Base-by-base conservation (phyloP, 2,113 vertebrate genomes). In the Bolborhynchus lineola region DNA sequence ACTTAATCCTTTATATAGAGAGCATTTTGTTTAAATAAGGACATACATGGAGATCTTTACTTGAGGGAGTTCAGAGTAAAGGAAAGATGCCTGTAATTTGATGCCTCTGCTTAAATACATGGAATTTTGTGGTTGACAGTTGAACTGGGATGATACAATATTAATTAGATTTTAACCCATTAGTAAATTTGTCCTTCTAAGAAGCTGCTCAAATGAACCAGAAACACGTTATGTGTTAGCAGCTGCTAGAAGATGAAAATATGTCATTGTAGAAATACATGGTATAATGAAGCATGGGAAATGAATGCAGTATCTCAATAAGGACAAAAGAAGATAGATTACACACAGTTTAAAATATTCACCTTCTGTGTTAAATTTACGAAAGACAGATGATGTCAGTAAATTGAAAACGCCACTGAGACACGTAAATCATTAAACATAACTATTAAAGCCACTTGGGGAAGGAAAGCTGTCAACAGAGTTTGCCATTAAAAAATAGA, bases 211-310 rank as follows among this genome's bases (percentile, higher is more conserved):
- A 68, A 70, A 67, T 92, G 83, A 92, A 89, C 62, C 52, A 89
- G 78, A 95, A 96, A 82, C 87, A 83, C 2, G 35, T 93, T 93
- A 85, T 74, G 52, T 7, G 18, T 75, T 67, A 96, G 82, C 80
- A 87, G 88, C 76, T 96, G 83, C 78, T 84, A 88, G 74, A 85
- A 87, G 41, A 91, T 86, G 69, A 91, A 93, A 93, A 88, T 88
- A 79, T 31, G 92, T 93, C 41, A 65, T 74, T 5, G 16, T n/a
- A 79, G 77, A 82, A 88, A 68, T 88, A 78, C n/a, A 55, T 28
- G 29, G 77, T 89, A 52, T 91, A 94, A 82, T 69, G 47, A 91
- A 72, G 57, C 53, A 68, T 57, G 31, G 84, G 59, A 81, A 85
- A 52, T 53, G 49, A 91, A 68, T 79, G 47, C 41, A 52, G 35